Conservation (phyloP, 2,113 vertebrate genomes). For the Hypanus sabinus region DNA sequence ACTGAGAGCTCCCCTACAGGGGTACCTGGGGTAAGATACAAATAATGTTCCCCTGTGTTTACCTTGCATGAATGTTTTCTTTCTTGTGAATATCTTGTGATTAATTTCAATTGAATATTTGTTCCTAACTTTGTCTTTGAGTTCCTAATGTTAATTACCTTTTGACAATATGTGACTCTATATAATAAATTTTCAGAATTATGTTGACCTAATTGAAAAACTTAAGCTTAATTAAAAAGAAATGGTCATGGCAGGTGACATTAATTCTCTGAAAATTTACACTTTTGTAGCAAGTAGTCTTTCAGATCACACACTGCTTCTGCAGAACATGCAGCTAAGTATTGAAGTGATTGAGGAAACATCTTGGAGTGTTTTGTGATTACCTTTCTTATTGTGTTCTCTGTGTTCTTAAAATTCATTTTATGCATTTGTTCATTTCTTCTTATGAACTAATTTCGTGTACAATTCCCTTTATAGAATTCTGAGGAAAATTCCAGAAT, state of each 20-base stretch:
- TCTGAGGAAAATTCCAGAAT: constrained; percentile 93
- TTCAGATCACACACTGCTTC: constrained; percentile 58
- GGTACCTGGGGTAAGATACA: constrained; percentile 93
- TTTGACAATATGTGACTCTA: not conserved
- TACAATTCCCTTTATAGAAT: constrained; percentile 69
- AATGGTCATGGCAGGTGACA: not conserved
- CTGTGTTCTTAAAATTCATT: not conserved
- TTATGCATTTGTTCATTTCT: not conserved
- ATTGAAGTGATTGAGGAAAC: constrained; percentile 59
- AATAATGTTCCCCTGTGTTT: constrained; percentile 57
- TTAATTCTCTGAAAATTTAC: constrained; percentile 30
- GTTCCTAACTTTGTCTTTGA: not conserved
- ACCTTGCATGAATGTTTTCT: constrained; percentile 32
- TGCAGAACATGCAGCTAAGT: constrained; percentile 58
- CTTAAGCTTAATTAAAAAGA: not conserved
- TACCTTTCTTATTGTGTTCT: constrained; percentile 9
- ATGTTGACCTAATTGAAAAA: not conserved
- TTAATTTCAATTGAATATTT: not conserved
- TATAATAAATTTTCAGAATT: constrained; percentile 31
- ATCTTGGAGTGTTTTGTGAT: constrained; percentile 46
- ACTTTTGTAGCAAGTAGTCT: not conserved
- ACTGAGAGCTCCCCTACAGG: constrained; percentile 95
- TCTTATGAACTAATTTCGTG: constrained; percentile 44
- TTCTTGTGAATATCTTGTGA: constrained; percentile 12
- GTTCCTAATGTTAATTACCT: not conserved